Evolutionary conservation across 2,113 vertebrate genomes (phyloP).

Genomic region (Rhea americana): DNA sequence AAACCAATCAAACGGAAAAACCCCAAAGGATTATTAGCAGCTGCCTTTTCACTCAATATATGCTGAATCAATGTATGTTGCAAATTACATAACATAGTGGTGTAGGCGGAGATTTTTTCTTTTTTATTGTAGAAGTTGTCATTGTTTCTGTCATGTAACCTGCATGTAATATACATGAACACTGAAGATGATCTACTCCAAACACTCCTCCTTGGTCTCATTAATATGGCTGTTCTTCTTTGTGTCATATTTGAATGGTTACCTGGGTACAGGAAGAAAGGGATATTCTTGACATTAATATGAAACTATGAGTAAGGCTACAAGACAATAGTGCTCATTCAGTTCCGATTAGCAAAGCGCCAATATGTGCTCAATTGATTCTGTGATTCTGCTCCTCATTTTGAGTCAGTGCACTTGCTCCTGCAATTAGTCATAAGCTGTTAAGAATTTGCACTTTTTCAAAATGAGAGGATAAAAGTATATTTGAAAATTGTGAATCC

Average conservation of each 20-base stretch:
- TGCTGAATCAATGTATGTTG: neutral
- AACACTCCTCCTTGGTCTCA: neutral
- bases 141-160: neutral
- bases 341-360: neutral
- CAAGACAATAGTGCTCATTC: neutral
- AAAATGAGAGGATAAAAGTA: neutral
- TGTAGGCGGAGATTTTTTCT: neutral
- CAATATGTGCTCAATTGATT: neutral
- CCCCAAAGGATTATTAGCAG: neutral
- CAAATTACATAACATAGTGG: neutral
- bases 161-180: neutral
- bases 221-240: neutral
- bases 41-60: neutral
- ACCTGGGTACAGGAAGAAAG: neutral
- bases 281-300: neutral
- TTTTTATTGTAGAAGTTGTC: neutral
- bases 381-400: neutral
- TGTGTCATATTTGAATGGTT: neutral
- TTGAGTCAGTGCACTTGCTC: neutral
- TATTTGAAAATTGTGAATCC: neutral
- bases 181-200: neutral
- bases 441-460: neutral
- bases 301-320: neutral
- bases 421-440: neutral
- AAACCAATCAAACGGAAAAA: neutral